phyloP scores from a whole-genome alignment of 2,113 vertebrate genomes.

The human (Homo sapiens) region DNA sequence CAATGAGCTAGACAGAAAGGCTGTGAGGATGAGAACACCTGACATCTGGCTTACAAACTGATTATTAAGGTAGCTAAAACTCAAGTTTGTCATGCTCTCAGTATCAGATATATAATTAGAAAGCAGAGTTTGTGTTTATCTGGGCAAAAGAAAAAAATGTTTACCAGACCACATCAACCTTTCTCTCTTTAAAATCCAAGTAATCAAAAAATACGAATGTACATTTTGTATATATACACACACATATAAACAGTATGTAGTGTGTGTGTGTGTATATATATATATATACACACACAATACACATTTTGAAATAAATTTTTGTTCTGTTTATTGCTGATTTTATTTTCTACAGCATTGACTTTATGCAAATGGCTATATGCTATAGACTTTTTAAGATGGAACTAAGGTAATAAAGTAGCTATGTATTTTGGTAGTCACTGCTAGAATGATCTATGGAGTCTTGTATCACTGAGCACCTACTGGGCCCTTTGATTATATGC shows the following conservation, averaged over 20 bases:
- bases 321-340: background rate
- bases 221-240: background rate
- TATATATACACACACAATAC: background rate
- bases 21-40: background rate
- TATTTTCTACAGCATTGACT: background rate
- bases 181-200: background rate
- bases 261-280: accelerated
- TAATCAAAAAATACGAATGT: background rate
- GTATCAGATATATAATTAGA: background rate
- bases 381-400: background rate
- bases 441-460: slow-evolving; percentile 47
- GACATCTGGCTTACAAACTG: background rate
- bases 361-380: background rate
- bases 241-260: background rate
- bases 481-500: slow-evolving; percentile 41
- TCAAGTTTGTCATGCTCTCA: background rate
- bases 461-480: background rate
- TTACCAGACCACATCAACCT: background rate
- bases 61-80: background rate
- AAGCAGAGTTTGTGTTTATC: background rate
- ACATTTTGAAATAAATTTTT: background rate
- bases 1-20: background rate
- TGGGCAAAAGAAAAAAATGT: background rate
- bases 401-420: slow-evolving; percentile 1
- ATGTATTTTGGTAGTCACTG: slow-evolving; percentile 40